phyloP scores from a whole-genome alignment of 2,797 vertebrate species.

The Lepilemur septentrionalis region DNA sequence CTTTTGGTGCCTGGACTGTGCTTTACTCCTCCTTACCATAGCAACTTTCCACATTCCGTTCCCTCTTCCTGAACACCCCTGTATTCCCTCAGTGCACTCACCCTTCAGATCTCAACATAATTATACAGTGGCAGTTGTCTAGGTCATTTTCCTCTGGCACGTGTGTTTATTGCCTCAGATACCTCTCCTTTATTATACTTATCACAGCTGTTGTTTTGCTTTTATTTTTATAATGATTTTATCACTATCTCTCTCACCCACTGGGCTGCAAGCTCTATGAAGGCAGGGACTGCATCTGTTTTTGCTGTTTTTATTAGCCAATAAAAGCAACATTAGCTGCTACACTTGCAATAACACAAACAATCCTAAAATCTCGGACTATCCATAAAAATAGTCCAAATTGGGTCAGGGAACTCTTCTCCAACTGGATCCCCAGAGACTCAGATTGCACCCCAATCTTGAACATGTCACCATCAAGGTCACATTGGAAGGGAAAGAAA shows the following conservation, averaged over 20 bases:
- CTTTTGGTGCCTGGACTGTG: constrained; percentile 3
- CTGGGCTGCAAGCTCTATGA: neutral
- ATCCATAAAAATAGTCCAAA: neutral
- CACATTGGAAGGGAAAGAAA: neutral
- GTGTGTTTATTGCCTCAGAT: neutral
- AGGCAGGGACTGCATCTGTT: neutral
- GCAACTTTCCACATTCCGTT: neutral
- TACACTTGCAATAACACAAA: neutral
- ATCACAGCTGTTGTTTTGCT: neutral
- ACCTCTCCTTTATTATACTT: neutral
- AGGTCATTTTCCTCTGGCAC: neutral
- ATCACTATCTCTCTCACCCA: neutral
- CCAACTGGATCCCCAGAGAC: neutral
- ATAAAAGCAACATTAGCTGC: neutral
- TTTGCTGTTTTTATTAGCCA: neutral
- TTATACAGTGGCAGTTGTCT: neutral
- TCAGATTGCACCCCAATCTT: neutral
- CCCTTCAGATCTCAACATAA: neutral
- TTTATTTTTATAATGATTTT: constrained; percentile 30
- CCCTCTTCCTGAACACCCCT: neutral
- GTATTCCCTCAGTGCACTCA: neutral
- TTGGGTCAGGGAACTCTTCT: neutral
- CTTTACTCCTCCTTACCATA: constrained; percentile 1
- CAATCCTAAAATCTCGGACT: neutral
- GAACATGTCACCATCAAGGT: neutral